Evolutionary conservation across 1,140 invertebrate species (phyloP).

Genomic region (Popillia japonica): DNA sequence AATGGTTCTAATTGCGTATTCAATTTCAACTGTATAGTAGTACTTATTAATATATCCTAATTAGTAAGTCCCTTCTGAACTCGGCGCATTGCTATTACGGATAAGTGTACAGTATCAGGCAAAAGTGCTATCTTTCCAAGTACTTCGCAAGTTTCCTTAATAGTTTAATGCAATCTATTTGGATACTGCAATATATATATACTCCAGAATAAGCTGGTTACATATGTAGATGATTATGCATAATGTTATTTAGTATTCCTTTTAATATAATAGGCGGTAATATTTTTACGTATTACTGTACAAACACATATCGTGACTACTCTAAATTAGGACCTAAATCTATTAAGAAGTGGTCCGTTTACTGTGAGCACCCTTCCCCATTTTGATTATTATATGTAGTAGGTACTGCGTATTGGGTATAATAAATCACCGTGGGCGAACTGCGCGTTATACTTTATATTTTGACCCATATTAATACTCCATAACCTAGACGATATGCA

Average conservation of each 20-base stretch:
- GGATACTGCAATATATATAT: no score
- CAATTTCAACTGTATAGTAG: conserved; percentile 14
- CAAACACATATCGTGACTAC: not conserved
- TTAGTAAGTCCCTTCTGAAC: not conserved
- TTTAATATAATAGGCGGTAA: no score
- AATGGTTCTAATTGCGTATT: conserved; percentile 13
- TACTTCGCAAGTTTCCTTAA: no score
- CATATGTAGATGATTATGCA: no score
- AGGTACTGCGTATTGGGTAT: not conserved
- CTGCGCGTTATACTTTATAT: conserved; percentile 14
- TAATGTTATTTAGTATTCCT: no score
- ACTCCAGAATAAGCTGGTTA: no score
- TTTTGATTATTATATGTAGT: not conserved
- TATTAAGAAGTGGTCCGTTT: conserved; percentile 8
- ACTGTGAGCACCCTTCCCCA: not conserved
- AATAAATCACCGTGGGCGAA: not conserved
- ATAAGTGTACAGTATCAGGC: no score
- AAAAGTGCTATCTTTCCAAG: no score
- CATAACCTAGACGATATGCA: not conserved
- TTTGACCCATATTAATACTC: conserved; percentile 10
- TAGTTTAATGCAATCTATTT: no score
- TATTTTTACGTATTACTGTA: not conserved
- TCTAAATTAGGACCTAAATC: conserved; percentile 1
- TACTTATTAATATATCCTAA: conserved; percentile 19
- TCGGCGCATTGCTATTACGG: not conserved